A percentile compares a stretch with the other conserved stretches of the same genome.
phyloP scores from a whole-genome alignment of 2,113 vertebrate genomes.

The Alces alces region DNA sequence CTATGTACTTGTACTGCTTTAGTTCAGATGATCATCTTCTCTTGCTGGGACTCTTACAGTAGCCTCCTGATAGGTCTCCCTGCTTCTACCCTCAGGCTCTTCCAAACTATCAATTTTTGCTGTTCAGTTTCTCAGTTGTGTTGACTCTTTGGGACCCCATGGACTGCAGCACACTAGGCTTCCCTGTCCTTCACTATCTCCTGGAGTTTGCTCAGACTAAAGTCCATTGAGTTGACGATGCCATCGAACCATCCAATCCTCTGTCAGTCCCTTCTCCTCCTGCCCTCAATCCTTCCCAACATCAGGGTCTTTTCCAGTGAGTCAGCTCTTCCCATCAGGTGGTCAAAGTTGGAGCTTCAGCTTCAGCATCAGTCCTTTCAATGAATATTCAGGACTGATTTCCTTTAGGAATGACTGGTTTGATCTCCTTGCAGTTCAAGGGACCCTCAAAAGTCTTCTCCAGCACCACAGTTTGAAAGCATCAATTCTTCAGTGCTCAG shows the following conservation, averaged over 20 bases:
- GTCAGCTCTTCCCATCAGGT: background rate
- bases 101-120: background rate
- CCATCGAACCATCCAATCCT: background rate
- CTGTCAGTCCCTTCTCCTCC: background rate
- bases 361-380: background rate
- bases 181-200: background rate
- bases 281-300: background rate
- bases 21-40: background rate
- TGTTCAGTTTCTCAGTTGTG: background rate
- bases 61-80: background rate
- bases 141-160: background rate
- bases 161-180: background rate
- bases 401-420: background rate
- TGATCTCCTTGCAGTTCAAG: background rate
- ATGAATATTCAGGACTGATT: background rate
- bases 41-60: background rate
- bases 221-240: background rate
- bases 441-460: background rate
- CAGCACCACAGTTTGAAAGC: background rate
- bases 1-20: background rate
- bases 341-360: background rate
- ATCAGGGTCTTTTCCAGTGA: background rate
- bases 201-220: background rate
- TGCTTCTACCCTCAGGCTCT: background rate
- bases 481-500: background rate